Conservation (phyloP, 2,797 vertebrate genomes). For the Petrocephalus sullivani region DNA sequence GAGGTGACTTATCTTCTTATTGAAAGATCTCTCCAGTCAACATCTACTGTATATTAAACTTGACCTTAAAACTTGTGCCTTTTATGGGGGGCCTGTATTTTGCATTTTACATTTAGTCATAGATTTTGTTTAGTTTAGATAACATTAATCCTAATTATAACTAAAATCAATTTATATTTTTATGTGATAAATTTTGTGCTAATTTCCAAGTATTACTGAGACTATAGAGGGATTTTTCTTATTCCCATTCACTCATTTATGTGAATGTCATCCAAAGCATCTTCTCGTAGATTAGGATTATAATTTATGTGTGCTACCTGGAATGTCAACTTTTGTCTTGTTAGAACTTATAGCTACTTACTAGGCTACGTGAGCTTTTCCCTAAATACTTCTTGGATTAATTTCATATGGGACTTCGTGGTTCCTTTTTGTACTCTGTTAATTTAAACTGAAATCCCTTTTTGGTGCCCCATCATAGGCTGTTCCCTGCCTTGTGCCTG, state of each 20-base stretch:
- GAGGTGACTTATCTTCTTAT: not conserved
- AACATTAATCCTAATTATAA: not conserved
- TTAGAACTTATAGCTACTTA: not conserved
- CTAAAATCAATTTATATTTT: not conserved
- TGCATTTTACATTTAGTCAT: not conserved
- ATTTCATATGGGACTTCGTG: too few relatives aligned
- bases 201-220: not conserved
- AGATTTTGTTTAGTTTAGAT: not conserved
- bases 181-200: not conserved
- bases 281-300: not conserved
- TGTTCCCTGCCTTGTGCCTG: too few relatives aligned
- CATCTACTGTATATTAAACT: not conserved
- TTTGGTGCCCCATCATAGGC: not conserved
- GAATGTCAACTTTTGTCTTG: not conserved
- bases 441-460: not conserved
- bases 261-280: too few relatives aligned
- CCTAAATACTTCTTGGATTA: too few relatives aligned
- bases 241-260: not conserved
- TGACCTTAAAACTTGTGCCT: not conserved
- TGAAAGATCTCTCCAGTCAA: not conserved
- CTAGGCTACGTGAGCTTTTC: not conserved
- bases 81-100: not conserved
- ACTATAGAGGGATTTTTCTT: not conserved
- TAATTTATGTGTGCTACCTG: not conserved
- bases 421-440: not conserved